Evolutionary conservation across 2,797 vertebrate genomes (phyloP).

Genomic region (Sebastes itinus): DNA sequence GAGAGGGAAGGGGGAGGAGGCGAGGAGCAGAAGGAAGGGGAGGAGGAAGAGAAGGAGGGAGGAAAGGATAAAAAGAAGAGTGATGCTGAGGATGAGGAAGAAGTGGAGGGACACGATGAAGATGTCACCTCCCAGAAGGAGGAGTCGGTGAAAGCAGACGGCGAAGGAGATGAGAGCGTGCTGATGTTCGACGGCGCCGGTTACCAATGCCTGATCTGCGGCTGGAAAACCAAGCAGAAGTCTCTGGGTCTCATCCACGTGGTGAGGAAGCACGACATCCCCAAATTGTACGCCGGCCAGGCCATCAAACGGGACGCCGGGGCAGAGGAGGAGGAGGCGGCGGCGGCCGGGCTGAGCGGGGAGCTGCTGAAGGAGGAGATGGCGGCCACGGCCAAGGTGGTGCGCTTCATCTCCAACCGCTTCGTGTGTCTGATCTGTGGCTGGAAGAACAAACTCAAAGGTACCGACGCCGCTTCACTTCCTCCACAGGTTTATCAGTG

Average conservation of each 20-base stretch:
- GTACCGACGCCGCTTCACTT: slow-evolving; percentile 16
- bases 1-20: not conserved
- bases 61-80: not conserved
- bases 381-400: slow-evolving; percentile 53
- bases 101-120: not conserved
- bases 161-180: not conserved
- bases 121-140: not conserved
- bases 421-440: slow-evolving; percentile 69
- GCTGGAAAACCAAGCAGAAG: slow-evolving; percentile 61
- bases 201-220: slow-evolving; percentile 62
- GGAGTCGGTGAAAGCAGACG: not conserved
- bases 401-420: slow-evolving; percentile 53
- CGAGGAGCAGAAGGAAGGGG: not conserved
- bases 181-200: slow-evolving; percentile 13
- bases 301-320: slow-evolving; percentile 22
- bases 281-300: slow-evolving; percentile 42
- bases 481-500: too few species aligned
- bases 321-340: slow-evolving; percentile 38
- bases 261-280: slow-evolving; percentile 65
- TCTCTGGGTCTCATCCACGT: slow-evolving; percentile 46
- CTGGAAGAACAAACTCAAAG: slow-evolving; percentile 73
- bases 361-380: slow-evolving; percentile 59
- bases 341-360: slow-evolving; percentile 18
- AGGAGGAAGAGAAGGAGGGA: not conserved
- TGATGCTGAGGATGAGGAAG: not conserved